phyloP scores from a whole-genome alignment of 2,888 invertebrate genomes.

The Leptinotarsa peninsularis region DNA sequence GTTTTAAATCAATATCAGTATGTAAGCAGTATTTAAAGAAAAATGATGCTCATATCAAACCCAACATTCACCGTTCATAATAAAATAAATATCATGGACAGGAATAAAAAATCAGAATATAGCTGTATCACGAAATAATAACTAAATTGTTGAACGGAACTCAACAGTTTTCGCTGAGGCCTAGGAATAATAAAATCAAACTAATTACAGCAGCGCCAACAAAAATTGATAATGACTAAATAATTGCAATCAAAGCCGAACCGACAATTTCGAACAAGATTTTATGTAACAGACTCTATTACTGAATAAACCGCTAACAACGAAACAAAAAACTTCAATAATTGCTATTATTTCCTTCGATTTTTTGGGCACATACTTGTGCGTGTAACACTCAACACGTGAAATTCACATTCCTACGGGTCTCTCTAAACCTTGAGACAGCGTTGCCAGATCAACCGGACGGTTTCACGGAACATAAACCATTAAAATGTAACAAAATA shows the following conservation, averaged over 20 bases:
- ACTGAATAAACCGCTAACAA: constrained; percentile 48
- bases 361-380: constrained; percentile 52
- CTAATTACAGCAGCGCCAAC: constrained; percentile 21
- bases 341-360: constrained; percentile 55
- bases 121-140: background rate
- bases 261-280: constrained; percentile 35
- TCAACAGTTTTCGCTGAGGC: background rate
- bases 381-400: constrained; percentile 53
- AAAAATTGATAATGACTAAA: constrained; percentile 36
- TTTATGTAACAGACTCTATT: constrained; percentile 35
- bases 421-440: constrained; percentile 40
- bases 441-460: constrained; percentile 25
- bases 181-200: constrained; percentile 7
- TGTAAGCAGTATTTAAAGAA: no score
- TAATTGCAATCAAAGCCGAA: constrained; percentile 40
- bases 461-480: background rate
- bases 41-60: no score
- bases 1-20: no score
- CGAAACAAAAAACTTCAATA: constrained; percentile 49
- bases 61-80: background rate
- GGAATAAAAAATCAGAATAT: background rate
- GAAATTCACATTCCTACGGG: constrained; percentile 55
- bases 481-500: background rate
- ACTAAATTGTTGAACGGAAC: constrained; percentile 4
- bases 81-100: background rate